Evolutionary conservation across 1,140 invertebrate genomes (phyloP).

Genomic region (Cotesia vestalis): DNA sequence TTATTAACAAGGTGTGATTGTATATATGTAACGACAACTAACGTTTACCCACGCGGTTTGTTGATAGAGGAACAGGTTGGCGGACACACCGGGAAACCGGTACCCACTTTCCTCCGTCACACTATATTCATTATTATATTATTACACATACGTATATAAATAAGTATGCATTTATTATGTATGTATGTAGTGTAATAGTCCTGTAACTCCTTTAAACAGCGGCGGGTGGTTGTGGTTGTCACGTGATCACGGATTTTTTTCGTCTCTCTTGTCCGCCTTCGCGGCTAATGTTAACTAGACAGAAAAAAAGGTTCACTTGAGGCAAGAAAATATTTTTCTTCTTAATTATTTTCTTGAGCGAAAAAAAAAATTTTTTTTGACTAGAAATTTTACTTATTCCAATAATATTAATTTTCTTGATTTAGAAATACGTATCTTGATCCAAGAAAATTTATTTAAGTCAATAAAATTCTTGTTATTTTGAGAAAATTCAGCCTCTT

Average conservation of each 20-base stretch:
- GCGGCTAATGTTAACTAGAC: neutral
- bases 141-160: neutral
- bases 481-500: too few species aligned
- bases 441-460: too few species aligned
- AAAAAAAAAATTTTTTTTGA: too few species aligned
- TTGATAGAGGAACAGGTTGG: slow-evolving; percentile 38
- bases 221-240: slow-evolving; percentile 22
- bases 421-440: too few species aligned
- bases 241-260: slow-evolving; percentile 8
- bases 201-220: slow-evolving; percentile 12
- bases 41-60: slow-evolving; percentile 7
- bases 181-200: neutral
- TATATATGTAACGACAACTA: slow-evolving; percentile 11
- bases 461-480: too few species aligned
- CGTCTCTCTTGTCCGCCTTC: slow-evolving; percentile 17
- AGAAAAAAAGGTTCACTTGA: too few species aligned
- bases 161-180: neutral
- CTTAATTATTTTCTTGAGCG: too few species aligned
- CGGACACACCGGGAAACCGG: slow-evolving; percentile 35
- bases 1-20: slow-evolving; percentile 36
- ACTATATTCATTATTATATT: slow-evolving; percentile 6
- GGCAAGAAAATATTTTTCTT: too few species aligned
- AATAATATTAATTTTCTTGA: too few species aligned
- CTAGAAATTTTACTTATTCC: too few species aligned
- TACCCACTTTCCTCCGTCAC: slow-evolving; percentile 27